Evolutionary conservation across 2,888 invertebrate species (phyloP), one percentile per base, ranked within the genome.

Genomic region (Ceriagrion tenellum): DNA sequence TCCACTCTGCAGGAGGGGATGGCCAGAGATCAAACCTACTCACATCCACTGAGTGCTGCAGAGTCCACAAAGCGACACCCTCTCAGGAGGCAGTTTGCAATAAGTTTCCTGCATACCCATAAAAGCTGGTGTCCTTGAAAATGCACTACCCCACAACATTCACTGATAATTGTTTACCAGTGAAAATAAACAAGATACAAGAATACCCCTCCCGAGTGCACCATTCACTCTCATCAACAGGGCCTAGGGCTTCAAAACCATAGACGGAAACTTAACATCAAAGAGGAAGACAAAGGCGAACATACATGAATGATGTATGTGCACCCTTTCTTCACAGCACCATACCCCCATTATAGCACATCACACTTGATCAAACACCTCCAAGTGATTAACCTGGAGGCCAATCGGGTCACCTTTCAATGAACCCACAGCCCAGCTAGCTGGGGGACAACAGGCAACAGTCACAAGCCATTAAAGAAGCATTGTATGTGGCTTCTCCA

Each of bases 401-500:
- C 81, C 69, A 69, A 6, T 26, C 23, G 40, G 40, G 91, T 63
- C 63, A 23, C 40, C 91, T 63, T 35, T 59, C 63, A 16, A 30
- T 35, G 23, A 91, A 35, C 63, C 90, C 74, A 59, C 69, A 81
- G 95, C 47, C 81, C 95, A 74, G 95, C 30, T 30, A 90, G 55
- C 55, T 30, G 26, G 55, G 35, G 59, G 13, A 35, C 26, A 40
- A 63, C 20, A n/a, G 26, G 59, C 40, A 47, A 12, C 59, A 59
- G 6, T 16, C 59, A 59, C 0, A 18, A 10, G 56, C 0, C 47
- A 88, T 96, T 98, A 99, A 96, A 99, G 97, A 96, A 99, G 98
- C 98, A 99, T 99, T 96, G 98, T 98, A 96, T 98, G 98, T 55
- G 99, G 99, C 96, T 99, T 98, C 97, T 99, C 99, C 96, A 99